phyloP scores from a whole-genome alignment of 1,140 invertebrate species.

The Mycetomoellerius zeteki region DNA sequence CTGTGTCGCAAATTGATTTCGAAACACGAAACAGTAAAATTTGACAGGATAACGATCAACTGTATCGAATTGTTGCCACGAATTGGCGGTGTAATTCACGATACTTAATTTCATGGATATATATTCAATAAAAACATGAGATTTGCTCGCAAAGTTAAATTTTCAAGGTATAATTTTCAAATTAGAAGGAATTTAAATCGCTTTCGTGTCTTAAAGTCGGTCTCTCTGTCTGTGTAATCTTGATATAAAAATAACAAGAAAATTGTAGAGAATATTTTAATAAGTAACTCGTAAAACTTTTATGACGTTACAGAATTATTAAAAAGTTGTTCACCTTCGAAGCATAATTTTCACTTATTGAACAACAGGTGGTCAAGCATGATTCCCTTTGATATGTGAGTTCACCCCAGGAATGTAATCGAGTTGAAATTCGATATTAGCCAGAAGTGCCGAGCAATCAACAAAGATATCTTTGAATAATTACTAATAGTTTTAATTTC shows the following conservation, averaged over 20 bases:
- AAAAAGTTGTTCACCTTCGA: conserved; percentile 2
- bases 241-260: not conserved
- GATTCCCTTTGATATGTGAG: conserved; percentile 50
- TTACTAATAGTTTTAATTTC: conserved; percentile 18
- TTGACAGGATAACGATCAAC: conserved; percentile 6
- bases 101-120: not conserved
- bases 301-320: not conserved
- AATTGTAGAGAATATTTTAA: not conserved
- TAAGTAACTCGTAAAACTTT: not conserved
- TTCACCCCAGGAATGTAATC: conserved; percentile 36
- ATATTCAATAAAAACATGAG: not conserved
- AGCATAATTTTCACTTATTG: conserved; percentile 61
- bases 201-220: not conserved
- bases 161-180: not conserved
- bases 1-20: conserved; percentile 27
- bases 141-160: not conserved
- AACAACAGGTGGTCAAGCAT: conserved; percentile 71
- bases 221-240: not conserved
- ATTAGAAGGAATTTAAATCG: not conserved
- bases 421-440: conserved; percentile 33
- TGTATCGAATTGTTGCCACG: not conserved
- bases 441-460: conserved; percentile 6
- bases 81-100: not conserved
- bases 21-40: not conserved
- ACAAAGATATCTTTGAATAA: conserved; percentile 20